phyloP scores from a whole-genome alignment of 2,113 vertebrate species.

The Gulo gulo region DNA sequence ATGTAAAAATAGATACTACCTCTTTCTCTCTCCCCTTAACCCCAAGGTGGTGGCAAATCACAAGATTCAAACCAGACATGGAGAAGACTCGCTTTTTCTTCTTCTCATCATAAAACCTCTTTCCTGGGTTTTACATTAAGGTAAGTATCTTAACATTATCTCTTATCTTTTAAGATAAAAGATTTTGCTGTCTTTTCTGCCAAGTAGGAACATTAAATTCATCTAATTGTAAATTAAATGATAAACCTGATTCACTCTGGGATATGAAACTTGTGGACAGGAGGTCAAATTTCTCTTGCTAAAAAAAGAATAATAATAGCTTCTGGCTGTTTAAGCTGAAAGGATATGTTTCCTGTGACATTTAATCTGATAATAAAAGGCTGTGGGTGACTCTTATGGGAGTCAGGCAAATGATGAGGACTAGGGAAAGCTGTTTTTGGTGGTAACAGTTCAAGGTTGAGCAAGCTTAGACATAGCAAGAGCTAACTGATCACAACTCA shows the following conservation, averaged over 20 bases:
- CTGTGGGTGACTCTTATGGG: constrained; percentile 17
- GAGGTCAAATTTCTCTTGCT: constrained; percentile 53
- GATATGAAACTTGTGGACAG: constrained; percentile 37
- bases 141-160: background rate
- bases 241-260: constrained; percentile 1
- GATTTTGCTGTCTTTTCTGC: background rate
- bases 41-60: background rate
- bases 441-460: constrained; percentile 35
- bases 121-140: background rate
- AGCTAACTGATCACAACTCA: constrained; percentile 29
- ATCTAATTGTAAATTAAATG: constrained; percentile 53
- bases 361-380: constrained; percentile 61
- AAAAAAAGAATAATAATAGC: constrained; percentile 60
- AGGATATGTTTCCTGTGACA: constrained; percentile 52
- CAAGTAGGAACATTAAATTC: background rate
- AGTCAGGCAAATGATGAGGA: constrained; percentile 1
- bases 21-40: background rate
- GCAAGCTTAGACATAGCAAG: background rate
- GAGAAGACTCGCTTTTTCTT: background rate
- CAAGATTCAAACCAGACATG: background rate
- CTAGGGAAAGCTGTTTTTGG: constrained; percentile 37
- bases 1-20: background rate
- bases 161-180: background rate
- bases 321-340: constrained; percentile 57
- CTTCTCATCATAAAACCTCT: background rate